A percentile compares a stretch with the other conserved stretches of the same genome.
Conservation (phyloP, 2,888 invertebrate species). For the Mythimna pallens region DNA sequence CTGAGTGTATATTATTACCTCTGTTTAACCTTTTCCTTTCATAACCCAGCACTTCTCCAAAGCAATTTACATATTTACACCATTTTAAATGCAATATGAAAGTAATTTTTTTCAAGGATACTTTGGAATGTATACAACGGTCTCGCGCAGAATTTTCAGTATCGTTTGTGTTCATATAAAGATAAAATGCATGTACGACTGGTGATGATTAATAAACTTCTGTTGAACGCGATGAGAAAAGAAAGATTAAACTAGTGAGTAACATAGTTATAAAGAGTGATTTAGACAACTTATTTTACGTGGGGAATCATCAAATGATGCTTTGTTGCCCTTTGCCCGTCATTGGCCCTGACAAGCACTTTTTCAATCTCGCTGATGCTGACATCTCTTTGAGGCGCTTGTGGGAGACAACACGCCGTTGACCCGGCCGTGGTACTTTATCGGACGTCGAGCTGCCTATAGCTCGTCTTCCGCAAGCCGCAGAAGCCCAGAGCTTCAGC, state of each 20-base stretch:
- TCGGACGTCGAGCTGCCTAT: too few relatives aligned
- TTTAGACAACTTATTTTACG: conserved; percentile 10
- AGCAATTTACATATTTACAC: conserved; percentile 20
- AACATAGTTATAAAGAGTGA: conserved; percentile 18
- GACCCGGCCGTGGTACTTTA: too few relatives aligned
- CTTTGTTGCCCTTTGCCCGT: too few relatives aligned
- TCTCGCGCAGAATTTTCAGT: conserved; percentile 7
- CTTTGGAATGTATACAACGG: neutral
- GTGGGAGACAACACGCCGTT: too few relatives aligned
- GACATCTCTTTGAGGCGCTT: too few relatives aligned
- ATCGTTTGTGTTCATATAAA: conserved; percentile 1
- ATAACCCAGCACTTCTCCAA: conserved; percentile 10
- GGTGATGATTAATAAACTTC: conserved; percentile 43
- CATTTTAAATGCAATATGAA: conserved; percentile 30
- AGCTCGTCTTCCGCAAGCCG: too few relatives aligned
- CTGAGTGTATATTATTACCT: conserved; percentile 3
- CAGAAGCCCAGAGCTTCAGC: too few relatives aligned
- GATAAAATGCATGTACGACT: conserved; percentile 21
- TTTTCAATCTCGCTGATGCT: too few relatives aligned
- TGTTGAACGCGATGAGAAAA: conserved; percentile 31
- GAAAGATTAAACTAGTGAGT: conserved; percentile 38
- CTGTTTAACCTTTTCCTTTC: conserved; percentile 4
- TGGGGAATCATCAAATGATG: too few relatives aligned
- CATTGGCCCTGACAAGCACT: too few relatives aligned
- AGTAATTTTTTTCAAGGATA: conserved; percentile 28